These are phyloP conservation scores for Mareca strepera DNA, from an alignment of 2,797 vertebrate genomes.

Conservation along the genomic window DNA sequence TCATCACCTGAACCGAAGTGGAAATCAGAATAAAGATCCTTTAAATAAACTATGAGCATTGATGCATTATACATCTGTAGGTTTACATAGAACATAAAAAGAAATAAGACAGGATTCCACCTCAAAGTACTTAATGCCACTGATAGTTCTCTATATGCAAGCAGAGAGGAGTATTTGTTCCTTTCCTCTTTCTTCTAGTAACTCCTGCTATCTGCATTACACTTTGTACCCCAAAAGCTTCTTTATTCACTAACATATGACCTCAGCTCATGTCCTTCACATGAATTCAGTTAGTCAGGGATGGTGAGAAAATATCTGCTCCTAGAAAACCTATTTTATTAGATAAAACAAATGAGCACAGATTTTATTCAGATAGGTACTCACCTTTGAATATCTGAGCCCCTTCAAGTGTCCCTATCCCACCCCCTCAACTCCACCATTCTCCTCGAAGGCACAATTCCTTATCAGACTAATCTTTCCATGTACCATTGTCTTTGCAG, in stretches of 20 bases:
- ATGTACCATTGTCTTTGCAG: neutral
- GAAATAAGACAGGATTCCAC: neutral
- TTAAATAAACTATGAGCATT: neutral
- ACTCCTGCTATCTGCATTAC: neutral
- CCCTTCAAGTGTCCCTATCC: neutral
- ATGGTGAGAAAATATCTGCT: neutral
- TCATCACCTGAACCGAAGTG: neutral
- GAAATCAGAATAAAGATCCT: neutral
- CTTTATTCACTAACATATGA: neutral
- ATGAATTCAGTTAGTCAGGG: neutral
- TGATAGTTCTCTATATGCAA: neutral
- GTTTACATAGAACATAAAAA: neutral
- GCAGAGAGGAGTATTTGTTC: neutral
- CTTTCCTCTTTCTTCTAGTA: neutral
- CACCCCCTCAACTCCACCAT: neutral
- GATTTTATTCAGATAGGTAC: neutral
- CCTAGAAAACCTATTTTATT: neutral
- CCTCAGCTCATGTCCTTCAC: neutral
- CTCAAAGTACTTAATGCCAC: neutral
- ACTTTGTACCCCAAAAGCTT: neutral
- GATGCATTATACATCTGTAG: fast-evolving
- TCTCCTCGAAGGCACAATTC: neutral
- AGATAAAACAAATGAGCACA: neutral
- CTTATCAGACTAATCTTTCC: neutral
- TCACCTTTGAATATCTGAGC: neutral